Base-by-base conservation (phyloP, 2,113 vertebrate species). In the Anarrhichthys ocellatus region DNA sequence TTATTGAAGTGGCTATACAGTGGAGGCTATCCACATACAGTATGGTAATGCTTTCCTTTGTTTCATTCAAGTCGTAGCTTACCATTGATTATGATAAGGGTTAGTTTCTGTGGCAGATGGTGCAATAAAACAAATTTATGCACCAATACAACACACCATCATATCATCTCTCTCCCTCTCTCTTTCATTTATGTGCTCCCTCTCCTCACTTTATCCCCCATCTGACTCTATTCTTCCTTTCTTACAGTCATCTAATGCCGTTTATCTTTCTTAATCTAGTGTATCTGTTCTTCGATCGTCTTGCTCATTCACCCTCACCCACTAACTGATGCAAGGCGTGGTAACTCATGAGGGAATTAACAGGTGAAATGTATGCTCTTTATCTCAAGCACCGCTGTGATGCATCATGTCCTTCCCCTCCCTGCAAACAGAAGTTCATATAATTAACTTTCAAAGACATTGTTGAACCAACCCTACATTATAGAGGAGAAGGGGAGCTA, bases 361-460 rank as follows among this genome's bases (percentile, higher is more conserved):
- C 83, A 86, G 87, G 88, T 91, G 78, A 89, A 77, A 90, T 72
- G 72, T 85, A 77, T 73, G 63, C 73, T 76, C 72, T 83, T 72
- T 58, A 83, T 89, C 80, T 78, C 65, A 36, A 78, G 71, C 80
- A n/a, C 59, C 63, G 29, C 83, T 78, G 54, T 84, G 80, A 72
- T 38, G 74, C 64, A 50, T 44, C 63, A 70, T 40, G 27, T 63
- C 75, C 17, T 48, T 73, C 52, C 59, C 44, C 44, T 71, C 32
- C 73, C 63, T 1, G 42, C 84, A 84, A 90, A 87, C 72, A 85
- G 63, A 86, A 81, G 78, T 87, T 91, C 81, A 84, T 90, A 88
- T 88, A 87, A 92, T 90, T 90, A 89, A 87, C 68, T 84, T 89
- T 88, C 72, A 85, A 84, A 87, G 86, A 87, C 66, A 78, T 63